A percentile compares a stretch with the other conserved stretches of the same genome.
Evolutionary conservation across 2,113 vertebrate genomes (phyloP).

Genomic region (Callipepla squamata): DNA sequence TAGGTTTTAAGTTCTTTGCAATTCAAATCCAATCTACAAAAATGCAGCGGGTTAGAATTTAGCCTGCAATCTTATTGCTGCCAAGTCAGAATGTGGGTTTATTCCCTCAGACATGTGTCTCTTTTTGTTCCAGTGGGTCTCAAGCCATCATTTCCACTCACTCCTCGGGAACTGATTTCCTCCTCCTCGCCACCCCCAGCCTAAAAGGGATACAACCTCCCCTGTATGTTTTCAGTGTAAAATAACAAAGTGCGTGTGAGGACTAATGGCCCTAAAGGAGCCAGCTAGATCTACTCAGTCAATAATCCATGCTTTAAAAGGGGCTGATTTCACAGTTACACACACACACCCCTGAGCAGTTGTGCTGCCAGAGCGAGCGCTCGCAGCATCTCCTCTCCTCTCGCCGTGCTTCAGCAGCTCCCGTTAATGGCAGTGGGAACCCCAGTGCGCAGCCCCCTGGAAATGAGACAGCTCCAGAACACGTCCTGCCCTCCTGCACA

Average conservation of each 20-base stretch:
- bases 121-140: not conserved
- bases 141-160: not conserved
- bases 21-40: not conserved
- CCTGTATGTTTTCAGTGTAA: constrained; percentile 5
- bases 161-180: not conserved
- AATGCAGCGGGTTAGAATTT: not conserved
- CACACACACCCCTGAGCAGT: constrained; percentile 56
- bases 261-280: constrained; percentile 58
- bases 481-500: constrained; percentile 21
- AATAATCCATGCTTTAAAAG: constrained; percentile 62
- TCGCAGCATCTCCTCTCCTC: not conserved
- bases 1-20: not conserved
- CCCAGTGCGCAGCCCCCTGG: constrained; percentile 14
- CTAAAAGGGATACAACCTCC: not conserved
- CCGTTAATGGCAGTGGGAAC: constrained; percentile 51
- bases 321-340: constrained; percentile 58
- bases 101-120: not conserved
- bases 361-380: not conserved
- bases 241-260: constrained; percentile 32
- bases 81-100: not conserved
- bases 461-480: constrained; percentile 35
- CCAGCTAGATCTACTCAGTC: constrained; percentile 49
- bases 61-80: not conserved
- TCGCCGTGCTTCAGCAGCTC: constrained; percentile 36
- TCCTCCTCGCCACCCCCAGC: not conserved